Conservation (phyloP, 2,113 vertebrate genomes). For the Rhegmatorhina hoffmannsi region DNA sequence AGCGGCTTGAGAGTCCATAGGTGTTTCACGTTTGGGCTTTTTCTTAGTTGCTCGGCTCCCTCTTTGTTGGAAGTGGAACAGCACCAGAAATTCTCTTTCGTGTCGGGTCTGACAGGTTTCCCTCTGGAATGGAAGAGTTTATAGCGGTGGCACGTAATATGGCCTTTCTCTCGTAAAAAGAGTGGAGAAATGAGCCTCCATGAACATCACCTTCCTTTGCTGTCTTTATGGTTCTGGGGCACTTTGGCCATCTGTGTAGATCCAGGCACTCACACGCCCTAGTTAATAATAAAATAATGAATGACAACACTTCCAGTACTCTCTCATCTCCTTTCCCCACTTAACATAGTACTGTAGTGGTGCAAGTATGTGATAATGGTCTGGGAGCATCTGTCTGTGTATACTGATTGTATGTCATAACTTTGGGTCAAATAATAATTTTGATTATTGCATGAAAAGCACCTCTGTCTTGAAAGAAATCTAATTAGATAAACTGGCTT, state of each 20-base stretch:
- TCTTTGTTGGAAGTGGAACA: neutral
- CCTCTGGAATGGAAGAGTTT: neutral
- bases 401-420: neutral
- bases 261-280: neutral
- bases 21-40: accelerated
- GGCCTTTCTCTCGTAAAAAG: neutral
- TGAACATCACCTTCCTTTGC: neutral
- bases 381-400: neutral
- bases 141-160: accelerated
- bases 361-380: neutral
- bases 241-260: neutral
- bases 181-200: neutral
- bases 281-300: neutral
- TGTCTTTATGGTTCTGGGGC: neutral
- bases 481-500: neutral
- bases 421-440: neutral
- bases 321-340: neutral
- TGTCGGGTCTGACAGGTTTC: neutral
- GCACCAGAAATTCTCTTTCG: neutral
- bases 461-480: neutral
- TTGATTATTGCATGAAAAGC: neutral
- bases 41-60: neutral
- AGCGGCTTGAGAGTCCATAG: neutral
- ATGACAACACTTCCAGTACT: neutral
- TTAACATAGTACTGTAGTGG: neutral